Evolutionary conservation across 2,888 invertebrate genomes (phyloP).

Genomic region (Pimpla rufipes): DNA sequence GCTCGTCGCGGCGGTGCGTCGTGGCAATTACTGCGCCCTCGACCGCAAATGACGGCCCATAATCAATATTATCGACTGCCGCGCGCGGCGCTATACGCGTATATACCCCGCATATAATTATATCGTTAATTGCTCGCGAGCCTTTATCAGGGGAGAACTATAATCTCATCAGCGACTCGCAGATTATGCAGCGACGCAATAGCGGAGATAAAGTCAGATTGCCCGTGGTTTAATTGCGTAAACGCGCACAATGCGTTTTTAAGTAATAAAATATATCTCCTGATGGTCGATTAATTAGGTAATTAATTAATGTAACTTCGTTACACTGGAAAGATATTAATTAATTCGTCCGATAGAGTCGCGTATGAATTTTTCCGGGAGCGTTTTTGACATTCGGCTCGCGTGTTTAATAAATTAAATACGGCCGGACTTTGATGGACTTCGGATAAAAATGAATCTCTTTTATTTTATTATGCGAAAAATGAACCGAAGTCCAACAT

Average conservation of each 20-base stretch:
- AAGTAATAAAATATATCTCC: background rate
- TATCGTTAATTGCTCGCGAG: conserved; percentile 13
- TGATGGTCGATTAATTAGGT: background rate
- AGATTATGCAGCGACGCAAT: background rate
- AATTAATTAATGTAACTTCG: background rate
- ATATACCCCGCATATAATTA: conserved; percentile 22
- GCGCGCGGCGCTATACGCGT: background rate
- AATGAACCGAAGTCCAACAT: background rate
- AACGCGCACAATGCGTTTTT: background rate
- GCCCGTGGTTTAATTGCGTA: background rate
- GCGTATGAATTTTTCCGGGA: background rate
- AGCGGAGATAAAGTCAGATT: background rate
- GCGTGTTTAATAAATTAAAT: background rate
- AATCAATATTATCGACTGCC: conserved; percentile 42
- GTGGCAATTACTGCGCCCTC: conserved; percentile 2
- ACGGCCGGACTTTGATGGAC: background rate
- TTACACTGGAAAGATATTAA: background rate
- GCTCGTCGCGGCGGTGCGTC: background rate
- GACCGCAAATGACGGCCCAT: conserved; percentile 24
- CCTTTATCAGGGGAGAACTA: conserved; percentile 7
- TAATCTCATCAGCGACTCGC: conserved; percentile 2
- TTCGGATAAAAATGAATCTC: background rate
- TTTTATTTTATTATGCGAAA: background rate
- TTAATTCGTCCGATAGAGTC: background rate
- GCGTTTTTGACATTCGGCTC: background rate